A percentile compares a stretch with the other conserved stretches of the same genome.
These are phyloP conservation scores for Pachypsylla venusta DNA, from an alignment of 1,140 invertebrate genomes.

Conservation along the genomic window DNA sequence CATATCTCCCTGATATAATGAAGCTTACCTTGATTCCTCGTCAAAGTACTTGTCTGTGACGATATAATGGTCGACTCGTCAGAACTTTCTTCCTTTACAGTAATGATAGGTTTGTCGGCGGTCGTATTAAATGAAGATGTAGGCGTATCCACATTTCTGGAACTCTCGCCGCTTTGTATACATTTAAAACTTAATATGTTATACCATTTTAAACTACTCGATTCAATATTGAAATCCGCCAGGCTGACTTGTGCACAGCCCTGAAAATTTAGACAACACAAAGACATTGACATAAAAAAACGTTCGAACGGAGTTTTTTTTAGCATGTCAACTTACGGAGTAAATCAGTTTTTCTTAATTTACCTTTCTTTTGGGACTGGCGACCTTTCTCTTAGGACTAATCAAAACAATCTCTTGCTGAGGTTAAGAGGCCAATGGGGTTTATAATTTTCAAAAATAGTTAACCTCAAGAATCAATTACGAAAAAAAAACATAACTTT, in stretches of 20 bases:
- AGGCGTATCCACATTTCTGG: constrained; percentile 7
- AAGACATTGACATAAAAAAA: too few relatives aligned
- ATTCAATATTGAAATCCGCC: constrained; percentile 72
- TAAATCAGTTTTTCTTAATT: too few relatives aligned
- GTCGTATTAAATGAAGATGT: neutral
- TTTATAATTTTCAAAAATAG: too few relatives aligned
- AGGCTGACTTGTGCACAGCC: constrained; percentile 89
- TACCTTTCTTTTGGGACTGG: too few relatives aligned
- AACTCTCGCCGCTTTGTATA: constrained; percentile 37
- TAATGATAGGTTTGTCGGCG: neutral
- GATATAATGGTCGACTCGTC: constrained; percentile 94
- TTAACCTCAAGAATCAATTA: too few relatives aligned
- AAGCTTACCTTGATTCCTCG: constrained; percentile 65
- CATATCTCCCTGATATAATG: neutral
- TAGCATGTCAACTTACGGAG: too few relatives aligned
- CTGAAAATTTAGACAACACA: too few relatives aligned
- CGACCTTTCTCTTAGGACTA: too few relatives aligned
- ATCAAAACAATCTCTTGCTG: too few relatives aligned
- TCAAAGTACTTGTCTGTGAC: constrained; percentile 87
- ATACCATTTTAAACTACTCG: constrained; percentile 78
- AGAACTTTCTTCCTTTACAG: constrained; percentile 70
- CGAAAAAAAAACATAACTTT: too few relatives aligned
- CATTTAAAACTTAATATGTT: constrained; percentile 81
- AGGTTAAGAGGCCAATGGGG: too few relatives aligned
- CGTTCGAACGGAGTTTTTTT: too few relatives aligned